phyloP scores from a whole-genome alignment of 2,113 vertebrate species.

The Pterophyllum scalare region DNA sequence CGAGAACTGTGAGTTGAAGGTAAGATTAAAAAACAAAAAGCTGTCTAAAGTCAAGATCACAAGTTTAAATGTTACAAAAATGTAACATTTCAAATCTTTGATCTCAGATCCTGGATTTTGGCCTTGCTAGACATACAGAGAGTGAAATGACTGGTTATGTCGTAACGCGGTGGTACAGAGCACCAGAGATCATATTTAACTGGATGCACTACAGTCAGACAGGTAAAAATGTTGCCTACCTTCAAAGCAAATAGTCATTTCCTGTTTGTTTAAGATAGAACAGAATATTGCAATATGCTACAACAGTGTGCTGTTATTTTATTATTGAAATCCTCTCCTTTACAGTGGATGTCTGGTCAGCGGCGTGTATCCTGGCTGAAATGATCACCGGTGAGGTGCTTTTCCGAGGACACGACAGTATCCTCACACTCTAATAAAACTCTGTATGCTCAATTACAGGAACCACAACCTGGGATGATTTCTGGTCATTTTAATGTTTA shows the following conservation, averaged over 20 bases:
- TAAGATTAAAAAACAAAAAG: slow-evolving; percentile 29
- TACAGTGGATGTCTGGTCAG: slow-evolving; percentile 87
- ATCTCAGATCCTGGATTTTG: slow-evolving; percentile 85
- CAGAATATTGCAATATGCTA: background rate
- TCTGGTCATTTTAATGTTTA: too few relatives aligned
- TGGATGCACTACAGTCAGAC: slow-evolving; percentile 88
- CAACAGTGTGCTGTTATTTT: background rate
- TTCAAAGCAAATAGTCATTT: background rate
- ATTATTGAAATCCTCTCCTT: background rate
- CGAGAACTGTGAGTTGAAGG: slow-evolving; percentile 86
- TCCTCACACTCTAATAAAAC: slow-evolving; percentile 69
- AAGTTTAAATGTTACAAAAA: background rate
- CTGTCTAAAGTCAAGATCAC: background rate
- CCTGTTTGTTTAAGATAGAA: background rate
- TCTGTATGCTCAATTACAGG: background rate
- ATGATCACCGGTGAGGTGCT: slow-evolving; percentile 83
- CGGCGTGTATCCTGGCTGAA: slow-evolving; percentile 86
- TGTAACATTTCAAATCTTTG: background rate
- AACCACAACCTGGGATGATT: background rate
- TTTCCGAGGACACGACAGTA: slow-evolving; percentile 86
- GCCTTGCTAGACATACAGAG: slow-evolving; percentile 84
- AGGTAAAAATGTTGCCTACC: slow-evolving; percentile 61
- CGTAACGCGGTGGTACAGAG: slow-evolving; percentile 86
- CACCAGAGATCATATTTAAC: slow-evolving; percentile 86
- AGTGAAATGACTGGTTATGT: slow-evolving; percentile 88